Evolutionary conservation across 2,888 invertebrate species (phyloP), one percentile per base, ranked within the genome.

Genomic region (Asteroscopus sphinx): DNA sequence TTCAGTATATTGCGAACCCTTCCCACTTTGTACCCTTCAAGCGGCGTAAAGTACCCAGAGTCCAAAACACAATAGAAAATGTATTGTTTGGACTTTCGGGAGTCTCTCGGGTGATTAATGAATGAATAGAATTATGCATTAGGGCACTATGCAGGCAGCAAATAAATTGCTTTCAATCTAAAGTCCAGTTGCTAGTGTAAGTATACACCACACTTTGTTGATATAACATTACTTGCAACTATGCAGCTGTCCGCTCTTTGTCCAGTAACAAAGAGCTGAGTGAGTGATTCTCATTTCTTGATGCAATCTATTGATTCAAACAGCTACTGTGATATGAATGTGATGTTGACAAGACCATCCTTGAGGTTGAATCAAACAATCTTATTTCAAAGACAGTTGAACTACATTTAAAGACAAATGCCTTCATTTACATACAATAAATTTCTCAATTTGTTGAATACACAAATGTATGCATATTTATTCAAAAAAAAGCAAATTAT

Each of bases 371-470:
- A n/a, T n/a, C n/a, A 33, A 11, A 46, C 28, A 26, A 13, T 37
- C 21, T 39, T 28, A 72, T 37, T 60, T 45, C 41, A 68, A 56
- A 56, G 35, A 33, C 36, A 6, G 0, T 51, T 68, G 73, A 15
- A 51, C 56, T 51, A 61, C 30, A 47, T 57, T 51, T 26, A 32
- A 61, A 68, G 26, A 37, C 40, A 55, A 53, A 55, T 47, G 41
- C 26, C 56, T 68, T 47, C 9, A 73, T 69, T 69, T 54, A 37
- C 73, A 68, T 62, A 69, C 51, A 69, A 68, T 69, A 30, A 41
- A 32, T 69, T 73, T 57, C 73, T 44, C 42, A 73, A 73, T 47
- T 60, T 36, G 39, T 42, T 56, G 6, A 21, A 16, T 48, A 44
- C 41, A 51, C 30, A 21, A 21, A 58, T 42, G 12, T 36, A 44